A percentile compares a stretch with the other conserved stretches of the same genome.
phyloP scores from a whole-genome alignment of 2,113 vertebrate genomes.

The Morone saxatilis region DNA sequence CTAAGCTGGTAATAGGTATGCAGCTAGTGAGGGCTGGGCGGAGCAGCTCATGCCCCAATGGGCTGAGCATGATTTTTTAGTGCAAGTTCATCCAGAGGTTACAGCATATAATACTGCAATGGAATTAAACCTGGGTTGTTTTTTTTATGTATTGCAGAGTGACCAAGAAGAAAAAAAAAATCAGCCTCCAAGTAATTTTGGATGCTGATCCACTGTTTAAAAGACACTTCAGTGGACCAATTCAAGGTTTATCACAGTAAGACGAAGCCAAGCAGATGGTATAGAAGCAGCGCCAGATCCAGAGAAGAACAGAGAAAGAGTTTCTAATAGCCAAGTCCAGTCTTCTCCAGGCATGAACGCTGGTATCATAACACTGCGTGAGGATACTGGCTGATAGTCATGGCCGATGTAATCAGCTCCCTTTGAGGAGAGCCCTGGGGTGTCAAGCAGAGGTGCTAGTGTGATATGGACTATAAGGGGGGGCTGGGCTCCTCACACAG shows the following conservation, averaged over 20 bases:
- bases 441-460: not conserved
- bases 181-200: not conserved
- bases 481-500: conserved; percentile 1
- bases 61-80: not conserved
- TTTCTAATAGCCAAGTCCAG: not conserved
- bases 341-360: not conserved
- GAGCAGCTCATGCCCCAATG: not conserved
- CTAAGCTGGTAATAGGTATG: conserved; percentile 20
- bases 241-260: not conserved
- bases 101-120: not conserved
- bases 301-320: not conserved
- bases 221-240: not conserved
- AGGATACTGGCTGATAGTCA: not conserved
- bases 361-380: not conserved
- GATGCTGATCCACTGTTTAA: not conserved
- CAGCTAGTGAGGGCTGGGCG: conserved; percentile 7
- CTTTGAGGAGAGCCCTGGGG: not conserved
- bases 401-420: not conserved
- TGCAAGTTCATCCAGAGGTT: conserved; percentile 9
- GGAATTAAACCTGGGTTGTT: not conserved
- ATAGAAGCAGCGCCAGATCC: not conserved
- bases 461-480: not conserved
- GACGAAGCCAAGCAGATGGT: conserved; percentile 1
- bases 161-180: not conserved
- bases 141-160: not conserved